Evolutionary conservation across 2,888 invertebrate species (phyloP).

Genomic region (Polietes domitor): DNA sequence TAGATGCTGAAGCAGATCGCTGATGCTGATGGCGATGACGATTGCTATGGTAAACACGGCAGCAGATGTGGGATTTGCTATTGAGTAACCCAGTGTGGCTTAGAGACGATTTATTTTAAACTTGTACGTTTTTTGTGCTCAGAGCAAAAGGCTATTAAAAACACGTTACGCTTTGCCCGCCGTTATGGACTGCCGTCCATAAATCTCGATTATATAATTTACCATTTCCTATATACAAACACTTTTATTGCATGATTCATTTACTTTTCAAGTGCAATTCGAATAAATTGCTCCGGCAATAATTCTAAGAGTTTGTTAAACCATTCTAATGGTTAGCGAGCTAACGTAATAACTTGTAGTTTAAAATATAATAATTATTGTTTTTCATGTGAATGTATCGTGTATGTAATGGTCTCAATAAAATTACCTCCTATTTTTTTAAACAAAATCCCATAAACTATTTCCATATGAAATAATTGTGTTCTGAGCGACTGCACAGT

Average conservation of each 20-base stretch:
- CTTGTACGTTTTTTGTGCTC: neutral
- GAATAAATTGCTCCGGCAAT: neutral
- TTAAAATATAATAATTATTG: slow-evolving; percentile 15
- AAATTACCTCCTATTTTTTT: too few relatives aligned
- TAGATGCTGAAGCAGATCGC: neutral
- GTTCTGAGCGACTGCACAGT: too few relatives aligned
- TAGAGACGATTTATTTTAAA: slow-evolving; percentile 24
- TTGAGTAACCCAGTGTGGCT: slow-evolving; percentile 8
- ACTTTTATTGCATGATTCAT: neutral
- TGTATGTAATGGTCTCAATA: too few relatives aligned
- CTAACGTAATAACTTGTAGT: slow-evolving; percentile 2
- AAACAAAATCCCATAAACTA: too few relatives aligned
- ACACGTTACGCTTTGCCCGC: slow-evolving; percentile 2
- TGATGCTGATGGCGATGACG: neutral
- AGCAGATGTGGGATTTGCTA: slow-evolving; percentile 12
- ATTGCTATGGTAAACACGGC: slow-evolving; percentile 3
- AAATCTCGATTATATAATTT: slow-evolving; percentile 1
- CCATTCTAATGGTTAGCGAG: slow-evolving; percentile 24
- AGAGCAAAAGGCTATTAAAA: slow-evolving; percentile 9
- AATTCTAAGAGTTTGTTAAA: slow-evolving; percentile 3
- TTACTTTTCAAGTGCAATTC: slow-evolving; percentile 24
- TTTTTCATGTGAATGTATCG: too few relatives aligned
- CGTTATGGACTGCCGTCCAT: neutral
- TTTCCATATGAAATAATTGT: too few relatives aligned
- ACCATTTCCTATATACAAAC: slow-evolving; percentile 11